phyloP scores from a whole-genome alignment of 2,113 vertebrate species.

The Rhinolophus sinicus region DNA sequence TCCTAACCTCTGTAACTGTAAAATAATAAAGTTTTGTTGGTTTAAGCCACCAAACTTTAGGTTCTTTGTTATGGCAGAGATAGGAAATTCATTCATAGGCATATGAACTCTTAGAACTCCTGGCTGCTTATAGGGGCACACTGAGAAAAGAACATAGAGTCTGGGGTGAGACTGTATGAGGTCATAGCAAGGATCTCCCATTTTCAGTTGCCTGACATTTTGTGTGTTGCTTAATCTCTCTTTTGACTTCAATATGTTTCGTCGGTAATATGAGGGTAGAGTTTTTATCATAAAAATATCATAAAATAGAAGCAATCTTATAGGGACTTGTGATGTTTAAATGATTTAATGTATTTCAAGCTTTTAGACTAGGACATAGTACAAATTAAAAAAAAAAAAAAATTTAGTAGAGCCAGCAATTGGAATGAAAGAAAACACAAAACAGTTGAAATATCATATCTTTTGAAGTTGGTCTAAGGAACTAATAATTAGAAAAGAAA shows the following conservation, averaged over 20 bases:
- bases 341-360: background rate
- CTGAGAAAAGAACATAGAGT: background rate
- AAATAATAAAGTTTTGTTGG: background rate
- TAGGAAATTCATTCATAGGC: accelerated
- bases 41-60: background rate
- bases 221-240: background rate
- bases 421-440: background rate
- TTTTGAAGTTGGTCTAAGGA: background rate
- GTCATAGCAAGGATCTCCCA: accelerated
- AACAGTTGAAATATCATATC: background rate
- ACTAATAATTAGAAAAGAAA: background rate
- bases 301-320: background rate
- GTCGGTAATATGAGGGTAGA: background rate
- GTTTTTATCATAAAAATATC: background rate
- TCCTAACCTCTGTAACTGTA: background rate
- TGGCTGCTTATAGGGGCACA: background rate
- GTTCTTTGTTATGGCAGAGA: background rate
- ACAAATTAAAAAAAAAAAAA: background rate
- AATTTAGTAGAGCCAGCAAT: background rate
- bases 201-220: background rate
- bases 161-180: too few relatives aligned
- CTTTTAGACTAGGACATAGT: background rate
- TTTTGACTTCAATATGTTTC: background rate
- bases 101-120: background rate
- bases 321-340: background rate